Conservation (phyloP, 2,888 invertebrate species). For the Campoplex nolae region DNA sequence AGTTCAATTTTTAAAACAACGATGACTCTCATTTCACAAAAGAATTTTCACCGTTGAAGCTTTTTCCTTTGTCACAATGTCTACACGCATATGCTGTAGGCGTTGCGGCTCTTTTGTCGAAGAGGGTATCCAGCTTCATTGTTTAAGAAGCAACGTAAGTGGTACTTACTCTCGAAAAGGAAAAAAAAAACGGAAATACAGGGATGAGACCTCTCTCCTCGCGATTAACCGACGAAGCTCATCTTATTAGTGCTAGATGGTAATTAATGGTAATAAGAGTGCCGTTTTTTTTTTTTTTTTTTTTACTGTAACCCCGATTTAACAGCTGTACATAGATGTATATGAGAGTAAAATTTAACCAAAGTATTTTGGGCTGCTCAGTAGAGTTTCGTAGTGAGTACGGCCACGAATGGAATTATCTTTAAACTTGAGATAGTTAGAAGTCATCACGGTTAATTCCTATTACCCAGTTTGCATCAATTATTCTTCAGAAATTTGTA, state of each 20-base stretch:
- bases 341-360: neutral
- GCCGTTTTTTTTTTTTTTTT: conserved; percentile 24
- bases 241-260: conserved; percentile 65
- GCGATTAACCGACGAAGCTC: conserved; percentile 60
- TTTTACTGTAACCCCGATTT: conserved; percentile 27
- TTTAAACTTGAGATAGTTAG: conserved; percentile 34
- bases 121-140: conserved; percentile 32
- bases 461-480: conserved; percentile 59
- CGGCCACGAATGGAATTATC: conserved; percentile 17
- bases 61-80: neutral
- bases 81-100: neutral
- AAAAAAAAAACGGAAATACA: conserved; percentile 21
- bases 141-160: conserved; percentile 51
- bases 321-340: neutral
- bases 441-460: conserved; percentile 59
- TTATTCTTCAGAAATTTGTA: conserved; percentile 24
- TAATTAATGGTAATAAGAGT: conserved; percentile 70
- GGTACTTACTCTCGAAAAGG: conserved; percentile 36
- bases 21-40: neutral
- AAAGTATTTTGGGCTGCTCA: neutral
- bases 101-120: conserved; percentile 9
- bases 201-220: conserved; percentile 34
- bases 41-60: neutral
- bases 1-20: no score
- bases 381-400: conserved; percentile 29